A percentile compares a stretch with the other conserved stretches of the same genome.
These are phyloP conservation scores for Bryconaethiops microstoma DNA, from an alignment of 2,797 vertebrate genomes.

Conservation along the genomic window DNA sequence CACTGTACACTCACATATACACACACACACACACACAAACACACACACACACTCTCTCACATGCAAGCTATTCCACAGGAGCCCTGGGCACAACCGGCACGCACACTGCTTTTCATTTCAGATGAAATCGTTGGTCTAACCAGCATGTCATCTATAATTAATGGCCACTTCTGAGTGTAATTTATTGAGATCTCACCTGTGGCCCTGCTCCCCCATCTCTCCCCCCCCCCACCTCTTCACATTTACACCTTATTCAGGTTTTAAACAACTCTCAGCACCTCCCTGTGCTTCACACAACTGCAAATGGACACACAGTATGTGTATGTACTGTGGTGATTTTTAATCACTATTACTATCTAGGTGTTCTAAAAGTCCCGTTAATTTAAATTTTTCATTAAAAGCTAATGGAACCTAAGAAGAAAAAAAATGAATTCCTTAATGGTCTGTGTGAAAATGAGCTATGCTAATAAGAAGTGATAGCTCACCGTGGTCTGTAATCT, in stretches of 20 bases:
- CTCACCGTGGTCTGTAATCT: background rate
- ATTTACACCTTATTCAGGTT: slow-evolving; percentile 39
- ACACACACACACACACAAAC: slow-evolving; percentile 26
- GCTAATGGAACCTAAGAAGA: background rate
- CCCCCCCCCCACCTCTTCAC: slow-evolving; percentile 57
- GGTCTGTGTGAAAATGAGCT: background rate
- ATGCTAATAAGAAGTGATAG: background rate
- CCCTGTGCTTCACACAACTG: slow-evolving; percentile 26
- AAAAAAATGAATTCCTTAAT: background rate
- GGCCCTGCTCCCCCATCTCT: slow-evolving; percentile 74
- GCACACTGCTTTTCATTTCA: slow-evolving; percentile 83
- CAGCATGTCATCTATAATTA: slow-evolving; percentile 89
- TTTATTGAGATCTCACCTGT: slow-evolving; percentile 90
- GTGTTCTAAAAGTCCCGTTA: background rate
- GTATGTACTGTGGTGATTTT: background rate
- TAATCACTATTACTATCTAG: background rate
- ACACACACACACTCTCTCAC: slow-evolving; percentile 28
- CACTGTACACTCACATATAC: slow-evolving; percentile 55
- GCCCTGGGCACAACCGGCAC: slow-evolving; percentile 72
- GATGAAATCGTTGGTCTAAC: slow-evolving; percentile 87
- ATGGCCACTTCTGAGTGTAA: slow-evolving; percentile 83
- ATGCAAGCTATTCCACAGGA: slow-evolving; percentile 36
- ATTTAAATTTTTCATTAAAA: background rate
- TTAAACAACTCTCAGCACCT: slow-evolving; percentile 36
- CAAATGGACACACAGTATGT: slow-evolving; percentile 12